Base-by-base conservation (phyloP, 30 jellyfish, hydroid and myxozoan genomes). In the Hydra vulgaris region DNA sequence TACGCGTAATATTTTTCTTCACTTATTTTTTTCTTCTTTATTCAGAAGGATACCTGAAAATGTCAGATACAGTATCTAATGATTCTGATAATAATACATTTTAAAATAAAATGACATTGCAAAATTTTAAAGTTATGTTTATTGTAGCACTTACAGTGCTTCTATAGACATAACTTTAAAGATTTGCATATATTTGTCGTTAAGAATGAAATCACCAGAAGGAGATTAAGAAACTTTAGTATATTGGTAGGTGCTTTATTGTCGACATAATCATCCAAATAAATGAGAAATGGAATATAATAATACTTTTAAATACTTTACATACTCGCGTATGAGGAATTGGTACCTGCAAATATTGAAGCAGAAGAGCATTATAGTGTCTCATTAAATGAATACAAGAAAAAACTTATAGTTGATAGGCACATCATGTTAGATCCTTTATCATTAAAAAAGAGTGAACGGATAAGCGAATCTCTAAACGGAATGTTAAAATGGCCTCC, bases 401-500 rank as follows among this genome's bases (percentile, higher is more conserved):
- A 73, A 72, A 73, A 71, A 73, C 56, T 73, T 21, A 25, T 73
- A 21, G 81, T 25, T n/a, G 25, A 81, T 72, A 40, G 74, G 8
- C 8, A n/a, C n/a, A n/a, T n/a, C n/a, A n/a, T n/a, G n/a, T n/a
- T n/a, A n/a, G 53, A 25, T 73, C 61, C 61, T 73, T 26, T 73
- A 22, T 20, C 66, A 25, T 25, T 25, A 22, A 73, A 22, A 20
- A 40, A 81, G 22, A 78, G 54, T 7, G 84, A 26, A 76, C 72
- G 89, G 86, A 40, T 74, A 17, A 79, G 83, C 21, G 89, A 82
- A 61, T 19, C 61, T 40, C 61, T 8, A 24, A 66, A 82, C 21
- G 84, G 84, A 5, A 16, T 82, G 67, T 40, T 20, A 82, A 73
- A 74, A 21, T 82, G 87, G 89, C 89, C 89, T 18, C 56, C 80